phyloP scores from a whole-genome alignment of 2,888 invertebrate species.

The Napeogenes inachia region DNA sequence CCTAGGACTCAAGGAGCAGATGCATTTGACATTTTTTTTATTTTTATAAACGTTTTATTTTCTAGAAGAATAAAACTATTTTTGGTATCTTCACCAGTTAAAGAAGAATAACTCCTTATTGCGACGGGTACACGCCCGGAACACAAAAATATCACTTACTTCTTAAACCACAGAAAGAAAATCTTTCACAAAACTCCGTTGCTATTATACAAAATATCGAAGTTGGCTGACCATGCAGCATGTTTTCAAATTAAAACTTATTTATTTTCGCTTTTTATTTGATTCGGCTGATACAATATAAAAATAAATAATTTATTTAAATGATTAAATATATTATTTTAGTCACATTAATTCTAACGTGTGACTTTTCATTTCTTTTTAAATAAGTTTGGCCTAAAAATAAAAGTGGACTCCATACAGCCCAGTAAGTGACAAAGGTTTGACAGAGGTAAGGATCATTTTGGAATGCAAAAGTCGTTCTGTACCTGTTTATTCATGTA shows the following conservation, averaged over 20 bases:
- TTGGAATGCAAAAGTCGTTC: not conserved
- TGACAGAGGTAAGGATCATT: not conserved
- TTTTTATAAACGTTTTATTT: too few species aligned
- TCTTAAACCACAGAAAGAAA: conserved; percentile 89
- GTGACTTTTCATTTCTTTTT: conserved; percentile 5
- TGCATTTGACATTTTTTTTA: too few species aligned
- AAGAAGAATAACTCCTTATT: too few species aligned
- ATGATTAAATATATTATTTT: too few species aligned
- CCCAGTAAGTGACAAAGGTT: not conserved
- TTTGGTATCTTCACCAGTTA: too few species aligned
- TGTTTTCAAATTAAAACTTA: conserved; percentile 25
- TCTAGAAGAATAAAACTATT: too few species aligned
- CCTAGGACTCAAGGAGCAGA: too few species aligned
- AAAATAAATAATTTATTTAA: too few species aligned
- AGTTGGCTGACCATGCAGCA: conserved; percentile 74
- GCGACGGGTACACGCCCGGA: too few species aligned
- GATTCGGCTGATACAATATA: too few species aligned
- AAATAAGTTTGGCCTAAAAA: not conserved
- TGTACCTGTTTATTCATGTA: not conserved
- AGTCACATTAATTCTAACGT: not conserved
- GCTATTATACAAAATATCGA: conserved; percentile 88
- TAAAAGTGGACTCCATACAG: not conserved
- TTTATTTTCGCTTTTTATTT: not conserved
- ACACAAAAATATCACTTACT: conserved; percentile 69
- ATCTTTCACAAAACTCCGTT: conserved; percentile 91